These are phyloP conservation scores for Brachyistius frenatus DNA, from an alignment of 2,113 vertebrate genomes.

Conservation along the genomic window DNA sequence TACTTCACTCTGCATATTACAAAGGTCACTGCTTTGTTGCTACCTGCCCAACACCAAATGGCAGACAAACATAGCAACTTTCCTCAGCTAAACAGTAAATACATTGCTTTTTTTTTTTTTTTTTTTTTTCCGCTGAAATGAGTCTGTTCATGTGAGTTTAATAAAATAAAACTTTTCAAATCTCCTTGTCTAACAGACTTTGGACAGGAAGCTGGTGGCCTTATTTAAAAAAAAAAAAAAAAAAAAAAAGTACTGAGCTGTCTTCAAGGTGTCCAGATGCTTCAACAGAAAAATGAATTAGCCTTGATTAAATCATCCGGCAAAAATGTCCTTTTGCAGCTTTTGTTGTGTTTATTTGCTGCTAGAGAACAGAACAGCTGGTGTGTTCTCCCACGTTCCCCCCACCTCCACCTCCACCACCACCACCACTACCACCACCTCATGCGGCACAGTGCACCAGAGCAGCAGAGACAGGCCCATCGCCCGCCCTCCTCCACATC, in stretches of 20 bases:
- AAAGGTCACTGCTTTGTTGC: not conserved
- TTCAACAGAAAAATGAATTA: not conserved
- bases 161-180: too few relatives aligned
- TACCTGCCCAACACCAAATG: too few relatives aligned
- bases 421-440: not conserved
- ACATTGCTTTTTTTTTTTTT: too few relatives aligned
- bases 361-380: slow-evolving; percentile 19
- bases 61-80: too few relatives aligned
- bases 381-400: slow-evolving; percentile 1
- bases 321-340: not conserved
- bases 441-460: slow-evolving; percentile 9
- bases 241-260: not conserved
- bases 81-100: too few relatives aligned
- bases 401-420: not conserved
- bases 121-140: too few relatives aligned
- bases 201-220: too few relatives aligned
- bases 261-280: not conserved
- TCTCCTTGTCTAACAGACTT: too few relatives aligned
- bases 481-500: slow-evolving; percentile 53
- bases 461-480: slow-evolving; percentile 4
- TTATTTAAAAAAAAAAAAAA: not conserved
- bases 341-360: slow-evolving; percentile 3
- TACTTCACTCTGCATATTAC: not conserved
- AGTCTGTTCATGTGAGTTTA: too few relatives aligned
- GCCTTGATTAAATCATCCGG: not conserved